Conservation (phyloP, 2,797 vertebrate genomes). For the Tokudaia tokunoshimensis region DNA sequence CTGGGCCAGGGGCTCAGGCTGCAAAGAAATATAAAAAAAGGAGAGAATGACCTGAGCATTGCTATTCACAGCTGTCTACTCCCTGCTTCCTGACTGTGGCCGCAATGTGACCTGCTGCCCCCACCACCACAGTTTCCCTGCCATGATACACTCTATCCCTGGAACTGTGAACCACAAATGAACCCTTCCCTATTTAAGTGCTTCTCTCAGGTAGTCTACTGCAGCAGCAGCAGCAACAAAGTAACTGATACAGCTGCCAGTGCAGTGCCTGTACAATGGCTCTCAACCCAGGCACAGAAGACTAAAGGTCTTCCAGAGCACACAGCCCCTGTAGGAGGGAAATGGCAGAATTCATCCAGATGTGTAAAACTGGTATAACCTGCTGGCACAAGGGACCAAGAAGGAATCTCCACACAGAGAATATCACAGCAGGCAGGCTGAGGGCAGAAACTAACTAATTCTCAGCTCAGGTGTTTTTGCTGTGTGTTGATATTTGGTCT, state of each 20-base stretch:
- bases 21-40: not conserved
- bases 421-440: not conserved
- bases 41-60: not conserved
- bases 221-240: not conserved
- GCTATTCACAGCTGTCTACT: not conserved
- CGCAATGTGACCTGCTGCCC: not conserved
- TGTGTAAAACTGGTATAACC: not conserved
- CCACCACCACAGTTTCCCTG: not conserved
- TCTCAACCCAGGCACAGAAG: not conserved
- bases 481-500: constrained; percentile 62
- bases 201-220: not conserved
- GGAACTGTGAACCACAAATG: not conserved
- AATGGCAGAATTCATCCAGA: constrained; percentile 23
- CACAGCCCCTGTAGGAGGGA: not conserved
- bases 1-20: not conserved
- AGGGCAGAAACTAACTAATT: constrained; percentile 78
- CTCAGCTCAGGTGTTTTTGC: constrained; percentile 61
- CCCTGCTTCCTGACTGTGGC: not conserved
- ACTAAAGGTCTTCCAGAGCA: not conserved
- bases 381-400: no score
- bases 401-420: not conserved
- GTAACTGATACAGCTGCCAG: not conserved
- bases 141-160: not conserved
- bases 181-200: not conserved
- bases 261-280: not conserved